phyloP scores from a whole-genome alignment of 2,888 invertebrate species.

The Spisula subtruncata region DNA sequence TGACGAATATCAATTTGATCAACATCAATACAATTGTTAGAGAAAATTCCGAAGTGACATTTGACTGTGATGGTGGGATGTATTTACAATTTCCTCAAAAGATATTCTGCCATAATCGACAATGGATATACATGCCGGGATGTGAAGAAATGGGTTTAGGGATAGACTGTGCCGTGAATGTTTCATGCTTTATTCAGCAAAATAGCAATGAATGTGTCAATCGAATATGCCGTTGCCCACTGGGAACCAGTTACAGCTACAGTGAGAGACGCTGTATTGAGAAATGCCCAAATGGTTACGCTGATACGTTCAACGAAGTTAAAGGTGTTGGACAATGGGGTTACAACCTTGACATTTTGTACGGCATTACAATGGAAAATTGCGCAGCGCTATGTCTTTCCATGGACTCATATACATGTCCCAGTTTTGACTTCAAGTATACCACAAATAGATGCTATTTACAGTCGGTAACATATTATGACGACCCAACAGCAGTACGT shows the following conservation, averaged over 20 bases:
- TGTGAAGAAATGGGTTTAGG: background rate
- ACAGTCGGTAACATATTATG: background rate
- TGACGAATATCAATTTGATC: background rate
- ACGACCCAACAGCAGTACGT: background rate
- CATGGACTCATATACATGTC: background rate
- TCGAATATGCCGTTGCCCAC: constrained; percentile 1
- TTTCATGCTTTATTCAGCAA: background rate
- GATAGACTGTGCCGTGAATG: constrained; percentile 3
- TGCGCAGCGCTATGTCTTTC: background rate
- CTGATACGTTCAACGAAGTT: constrained; percentile 1
- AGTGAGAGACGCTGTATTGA: constrained; percentile 1
- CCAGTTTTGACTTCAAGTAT: background rate
- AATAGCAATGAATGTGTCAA: constrained; percentile 4
- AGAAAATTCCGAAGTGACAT: background rate
- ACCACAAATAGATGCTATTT: background rate
- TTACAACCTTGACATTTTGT: background rate
- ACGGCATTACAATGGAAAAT: background rate
- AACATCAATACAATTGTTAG: background rate
- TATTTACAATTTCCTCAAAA: background rate
- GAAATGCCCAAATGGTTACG: background rate
- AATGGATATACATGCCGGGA: background rate
- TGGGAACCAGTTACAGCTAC: background rate
- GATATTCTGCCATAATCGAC: background rate
- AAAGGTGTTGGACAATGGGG: background rate
- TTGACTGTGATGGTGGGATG: background rate